Percentiles rank a stretch among this genome's conserved stretches.
phyloP scores from a whole-genome alignment of 2,797 vertebrate genomes.

The Rhyacichthys aspro region DNA sequence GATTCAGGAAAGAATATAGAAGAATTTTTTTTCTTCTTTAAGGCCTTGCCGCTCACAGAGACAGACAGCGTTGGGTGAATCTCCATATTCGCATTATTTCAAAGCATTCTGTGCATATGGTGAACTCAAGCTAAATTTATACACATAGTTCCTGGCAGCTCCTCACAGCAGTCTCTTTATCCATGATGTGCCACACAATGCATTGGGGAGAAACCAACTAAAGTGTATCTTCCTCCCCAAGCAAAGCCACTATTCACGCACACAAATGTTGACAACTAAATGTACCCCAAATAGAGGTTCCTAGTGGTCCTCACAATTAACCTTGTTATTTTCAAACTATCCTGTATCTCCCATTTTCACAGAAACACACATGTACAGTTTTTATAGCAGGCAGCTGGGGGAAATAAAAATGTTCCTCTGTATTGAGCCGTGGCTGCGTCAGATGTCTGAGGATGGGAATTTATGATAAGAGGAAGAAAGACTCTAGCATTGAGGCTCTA shows the following conservation, averaged over 20 bases:
- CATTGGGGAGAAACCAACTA: conserved; percentile 25
- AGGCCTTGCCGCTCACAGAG: conserved; percentile 30
- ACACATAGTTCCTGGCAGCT: conserved; percentile 48
- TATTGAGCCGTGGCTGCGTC: conserved; percentile 56
- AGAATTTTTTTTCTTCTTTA: conserved; percentile 17
- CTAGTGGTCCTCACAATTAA: conserved; percentile 49
- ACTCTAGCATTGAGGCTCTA: conserved; percentile 47
- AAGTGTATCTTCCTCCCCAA: conserved; percentile 23
- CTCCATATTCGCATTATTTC: conserved; percentile 55
- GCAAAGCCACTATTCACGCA: conserved; percentile 7
- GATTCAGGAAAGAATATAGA: conserved; percentile 31
- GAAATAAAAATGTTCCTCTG: conserved; percentile 59
- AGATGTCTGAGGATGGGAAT: conserved; percentile 62
- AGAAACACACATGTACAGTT: conserved; percentile 29
- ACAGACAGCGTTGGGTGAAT: conserved; percentile 52
- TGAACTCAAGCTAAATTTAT: conserved; percentile 65
- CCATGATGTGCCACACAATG: conserved; percentile 34
- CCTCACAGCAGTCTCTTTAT: conserved; percentile 47
- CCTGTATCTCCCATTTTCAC: conserved; percentile 21
- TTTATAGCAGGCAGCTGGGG: conserved; percentile 42
- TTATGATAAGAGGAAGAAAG: conserved; percentile 67
- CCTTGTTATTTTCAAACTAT: conserved; percentile 48
- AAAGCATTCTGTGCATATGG: conserved; percentile 30
- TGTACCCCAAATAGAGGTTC: conserved; percentile 43
- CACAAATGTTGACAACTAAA: conserved; percentile 55